Conservation (phyloP, 2,113 vertebrate species). For the Upupa epops region DNA sequence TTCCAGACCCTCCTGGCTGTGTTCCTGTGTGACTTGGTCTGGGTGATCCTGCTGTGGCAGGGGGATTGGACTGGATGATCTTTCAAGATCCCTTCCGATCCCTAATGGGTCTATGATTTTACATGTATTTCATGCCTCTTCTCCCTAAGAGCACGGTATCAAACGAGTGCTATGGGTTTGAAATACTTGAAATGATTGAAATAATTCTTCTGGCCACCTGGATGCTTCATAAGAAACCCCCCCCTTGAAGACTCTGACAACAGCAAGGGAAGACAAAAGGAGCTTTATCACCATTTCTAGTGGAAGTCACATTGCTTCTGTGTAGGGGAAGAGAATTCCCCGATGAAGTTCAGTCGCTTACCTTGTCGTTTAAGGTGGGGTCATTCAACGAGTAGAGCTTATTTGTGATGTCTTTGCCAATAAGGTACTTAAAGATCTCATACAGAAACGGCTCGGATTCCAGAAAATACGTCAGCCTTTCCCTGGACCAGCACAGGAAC, state of each 20-base stretch:
- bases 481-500: constrained; percentile 95
- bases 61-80: too few relatives aligned
- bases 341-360: constrained; percentile 54
- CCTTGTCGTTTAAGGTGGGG: constrained; percentile 95
- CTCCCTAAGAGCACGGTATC: too few relatives aligned
- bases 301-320: not conserved
- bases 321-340: not conserved
- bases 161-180: too few relatives aligned
- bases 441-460: constrained; percentile 93
- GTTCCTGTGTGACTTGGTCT: too few relatives aligned
- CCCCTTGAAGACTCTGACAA: not conserved
- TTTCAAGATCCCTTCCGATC: too few relatives aligned
- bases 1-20: too few relatives aligned
- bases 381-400: constrained; percentile 98
- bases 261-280: not conserved
- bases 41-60: too few relatives aligned
- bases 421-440: constrained; percentile 95
- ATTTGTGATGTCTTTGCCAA: constrained; percentile 98
- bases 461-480: constrained; percentile 94
- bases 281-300: not conserved
- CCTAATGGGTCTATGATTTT: too few relatives aligned
- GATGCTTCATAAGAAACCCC: too few relatives aligned
- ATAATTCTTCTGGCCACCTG: too few relatives aligned
- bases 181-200: too few relatives aligned
- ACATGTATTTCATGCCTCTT: not conserved